Percentiles rank a stretch among this genome's conserved stretches.
Evolutionary conservation across 2,113 vertebrate species (phyloP).

Genomic region (Orycteropus afer): DNA sequence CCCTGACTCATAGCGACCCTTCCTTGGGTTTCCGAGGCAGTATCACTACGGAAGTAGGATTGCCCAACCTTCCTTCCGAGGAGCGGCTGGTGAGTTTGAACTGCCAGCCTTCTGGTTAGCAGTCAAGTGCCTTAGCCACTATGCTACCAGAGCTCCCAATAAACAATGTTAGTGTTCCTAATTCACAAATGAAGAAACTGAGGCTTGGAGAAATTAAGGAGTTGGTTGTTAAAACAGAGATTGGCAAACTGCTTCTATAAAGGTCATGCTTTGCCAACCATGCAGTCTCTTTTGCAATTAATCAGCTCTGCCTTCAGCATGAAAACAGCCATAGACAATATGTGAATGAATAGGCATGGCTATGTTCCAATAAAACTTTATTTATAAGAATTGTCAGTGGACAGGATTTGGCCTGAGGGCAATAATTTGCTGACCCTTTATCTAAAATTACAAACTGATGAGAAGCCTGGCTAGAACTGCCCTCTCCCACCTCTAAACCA

Average conservation of each 20-base stretch:
- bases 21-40: too few species aligned
- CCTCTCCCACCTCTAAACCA: background rate
- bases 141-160: too few species aligned
- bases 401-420: background rate
- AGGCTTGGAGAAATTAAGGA: background rate
- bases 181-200: background rate
- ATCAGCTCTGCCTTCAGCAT: background rate
- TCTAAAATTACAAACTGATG: background rate
- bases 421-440: accelerated
- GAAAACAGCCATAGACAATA: background rate
- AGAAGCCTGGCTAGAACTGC: background rate
- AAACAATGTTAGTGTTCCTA: background rate
- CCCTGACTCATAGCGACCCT: too few species aligned
- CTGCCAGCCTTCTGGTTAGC: too few species aligned
- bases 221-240: too few species aligned
- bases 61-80: too few species aligned
- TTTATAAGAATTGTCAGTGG: background rate
- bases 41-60: too few species aligned
- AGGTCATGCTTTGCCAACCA: background rate
- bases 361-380: background rate
- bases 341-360: accelerated
- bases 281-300: accelerated
- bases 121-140: too few species aligned
- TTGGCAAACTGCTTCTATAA: background rate
- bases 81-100: too few species aligned